phyloP scores from a whole-genome alignment of 2,888 invertebrate genomes.

The Campaea margaritaria region DNA sequence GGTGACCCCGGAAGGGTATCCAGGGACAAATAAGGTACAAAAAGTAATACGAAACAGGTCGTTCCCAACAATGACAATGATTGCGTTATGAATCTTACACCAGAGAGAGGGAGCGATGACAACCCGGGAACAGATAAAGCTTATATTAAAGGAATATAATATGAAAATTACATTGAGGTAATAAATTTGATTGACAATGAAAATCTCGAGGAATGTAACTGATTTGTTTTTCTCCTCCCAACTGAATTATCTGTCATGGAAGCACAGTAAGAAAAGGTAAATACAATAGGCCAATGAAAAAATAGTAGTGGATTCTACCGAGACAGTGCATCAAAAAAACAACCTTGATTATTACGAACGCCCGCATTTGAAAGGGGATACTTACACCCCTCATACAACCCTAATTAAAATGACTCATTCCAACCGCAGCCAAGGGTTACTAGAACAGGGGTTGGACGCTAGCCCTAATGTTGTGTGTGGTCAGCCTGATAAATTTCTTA shows the following conservation, averaged over 20 bases:
- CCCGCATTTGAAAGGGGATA: constrained; percentile 2
- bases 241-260: no score
- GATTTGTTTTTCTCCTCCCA: no score
- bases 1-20: constrained; percentile 1
- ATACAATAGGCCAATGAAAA: no score
- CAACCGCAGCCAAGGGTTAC: constrained; percentile 14
- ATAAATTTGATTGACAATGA: no score
- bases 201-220: no score
- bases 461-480: constrained; percentile 14
- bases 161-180: no score
- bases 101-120: neutral
- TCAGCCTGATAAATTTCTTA: neutral
- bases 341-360: constrained; percentile 2
- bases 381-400: constrained; percentile 13
- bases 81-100: neutral
- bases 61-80: neutral
- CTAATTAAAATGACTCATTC: constrained; percentile 19
- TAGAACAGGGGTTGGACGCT: constrained; percentile 21
- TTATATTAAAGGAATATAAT: no score
- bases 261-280: no score
- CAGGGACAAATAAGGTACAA: constrained; percentile 1
- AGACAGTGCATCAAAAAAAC: no score
- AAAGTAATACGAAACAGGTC: neutral
- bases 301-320: no score
- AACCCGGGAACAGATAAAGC: no score